Conservation (phyloP, 2,113 vertebrate species). For the Tenrec ecaudatus region DNA sequence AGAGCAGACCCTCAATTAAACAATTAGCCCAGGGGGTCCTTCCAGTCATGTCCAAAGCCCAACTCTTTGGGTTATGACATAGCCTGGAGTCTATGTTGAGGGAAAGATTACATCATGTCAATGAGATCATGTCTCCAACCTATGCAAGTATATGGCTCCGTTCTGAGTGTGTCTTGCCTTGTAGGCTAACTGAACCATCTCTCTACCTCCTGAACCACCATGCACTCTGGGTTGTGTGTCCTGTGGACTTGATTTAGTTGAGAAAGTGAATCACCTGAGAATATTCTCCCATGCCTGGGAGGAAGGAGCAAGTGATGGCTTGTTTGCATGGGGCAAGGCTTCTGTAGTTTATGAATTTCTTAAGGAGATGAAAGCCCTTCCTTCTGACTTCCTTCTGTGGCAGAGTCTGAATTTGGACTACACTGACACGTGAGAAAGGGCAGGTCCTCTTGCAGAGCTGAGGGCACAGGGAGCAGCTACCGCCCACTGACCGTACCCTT, state of each 20-base stretch:
- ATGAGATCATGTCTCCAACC: slow-evolving; percentile 58
- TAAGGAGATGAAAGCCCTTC: background rate
- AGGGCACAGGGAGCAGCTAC: background rate
- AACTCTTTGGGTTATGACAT: background rate
- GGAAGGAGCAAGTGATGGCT: background rate
- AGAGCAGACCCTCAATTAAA: background rate
- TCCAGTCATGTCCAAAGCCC: background rate
- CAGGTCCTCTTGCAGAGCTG: background rate
- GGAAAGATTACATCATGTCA: slow-evolving; percentile 51
- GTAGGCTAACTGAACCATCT: background rate
- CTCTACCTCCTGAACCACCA: background rate
- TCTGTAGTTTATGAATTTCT: background rate
- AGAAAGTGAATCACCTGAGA: background rate
- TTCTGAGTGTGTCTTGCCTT: slow-evolving; percentile 33
- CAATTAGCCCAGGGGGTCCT: background rate
- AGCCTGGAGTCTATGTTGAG: slow-evolving; percentile 19
- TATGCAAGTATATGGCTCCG: background rate
- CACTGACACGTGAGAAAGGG: background rate
- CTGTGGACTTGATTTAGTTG: background rate
- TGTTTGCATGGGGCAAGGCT: background rate
- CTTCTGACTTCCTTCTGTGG: background rate
- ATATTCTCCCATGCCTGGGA: background rate
- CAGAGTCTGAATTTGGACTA: background rate
- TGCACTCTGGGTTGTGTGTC: background rate
- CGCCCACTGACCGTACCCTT: background rate